These are phyloP conservation scores for Chaetorhynchus papuensis DNA, from an alignment of 2,113 vertebrate genomes.

Conservation along the genomic window DNA sequence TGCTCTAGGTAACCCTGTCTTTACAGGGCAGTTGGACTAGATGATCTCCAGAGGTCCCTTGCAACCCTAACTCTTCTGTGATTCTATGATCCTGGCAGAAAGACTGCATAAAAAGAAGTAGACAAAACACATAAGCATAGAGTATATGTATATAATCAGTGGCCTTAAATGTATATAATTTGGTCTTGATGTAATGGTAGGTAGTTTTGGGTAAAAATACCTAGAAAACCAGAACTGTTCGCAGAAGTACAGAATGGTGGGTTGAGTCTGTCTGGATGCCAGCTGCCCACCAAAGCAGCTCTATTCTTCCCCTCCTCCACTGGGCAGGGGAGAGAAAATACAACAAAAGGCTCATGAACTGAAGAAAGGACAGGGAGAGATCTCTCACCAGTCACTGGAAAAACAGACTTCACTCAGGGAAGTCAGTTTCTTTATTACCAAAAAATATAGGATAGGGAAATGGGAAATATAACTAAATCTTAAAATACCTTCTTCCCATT, in stretches of 20 bases:
- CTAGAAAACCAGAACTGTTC: neutral
- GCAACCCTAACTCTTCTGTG: neutral
- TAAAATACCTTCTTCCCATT: neutral
- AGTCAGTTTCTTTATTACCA: neutral
- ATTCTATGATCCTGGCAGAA: neutral
- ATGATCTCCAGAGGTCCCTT: neutral
- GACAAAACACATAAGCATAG: neutral
- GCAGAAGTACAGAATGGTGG: neutral
- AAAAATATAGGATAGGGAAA: neutral
- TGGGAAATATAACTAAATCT: neutral
- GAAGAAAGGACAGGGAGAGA: neutral
- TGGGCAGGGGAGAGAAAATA: neutral
- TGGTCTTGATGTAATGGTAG: neutral
- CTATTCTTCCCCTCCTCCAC: neutral
- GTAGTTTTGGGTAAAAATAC: neutral
- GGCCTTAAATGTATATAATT: neutral
- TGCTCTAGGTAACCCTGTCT: no score
- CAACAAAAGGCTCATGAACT: fast-evolving
- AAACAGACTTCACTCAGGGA: neutral
- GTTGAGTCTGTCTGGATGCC: neutral
- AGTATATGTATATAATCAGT: neutral
- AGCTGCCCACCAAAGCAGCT: fast-evolving
- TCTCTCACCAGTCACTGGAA: neutral
- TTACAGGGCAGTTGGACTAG: neutral
- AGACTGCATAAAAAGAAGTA: neutral